Evolutionary conservation across 2,888 invertebrate species (phyloP), one percentile per base, ranked within the genome.

Genomic region (Thymelicus acteon): DNA sequence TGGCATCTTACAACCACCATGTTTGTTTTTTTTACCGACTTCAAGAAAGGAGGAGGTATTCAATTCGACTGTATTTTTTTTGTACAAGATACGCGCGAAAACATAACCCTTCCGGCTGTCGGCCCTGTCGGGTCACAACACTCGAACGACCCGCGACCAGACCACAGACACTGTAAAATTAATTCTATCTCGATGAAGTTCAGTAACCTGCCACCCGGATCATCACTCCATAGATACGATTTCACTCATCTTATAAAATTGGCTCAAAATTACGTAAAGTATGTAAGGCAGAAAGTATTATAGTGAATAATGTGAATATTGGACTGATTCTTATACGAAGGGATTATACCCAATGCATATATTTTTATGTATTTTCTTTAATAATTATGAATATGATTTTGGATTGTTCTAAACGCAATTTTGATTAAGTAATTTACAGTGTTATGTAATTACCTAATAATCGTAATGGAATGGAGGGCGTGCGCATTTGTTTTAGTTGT

Each of bases 281-380:
- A 54, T 40, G 13, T 66, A 69, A 31, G 60, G 8, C n/a, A 37
- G 40, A 60, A 48, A 72, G 61, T 67, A 71, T 66, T 71, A 66
- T 71, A 48, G 61, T 24, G 60, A 64, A 65, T 52, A 60, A 60
- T 64, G 61, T 24, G 60, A 64, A 65, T 52, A 60, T 64, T 64
- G 57, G 57, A 69, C 68, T 69, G 68, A 69, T 63, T 8, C 47
- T 52, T 48, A 44, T 48, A 63, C 54, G 47, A 57, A 19, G 62
- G 24, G 24, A 24, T 44, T 44, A 12, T 44, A 44, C 24, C 10
- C 54, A 57, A 40, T 60, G 49, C 44, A 62, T 68, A 62, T 62
- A 61, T 47, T 39, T 62, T 47, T 54, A 52, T 40, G 13, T 54
- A 44, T 68, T 68, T 54, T 52, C 19, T 49, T 19, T n/a, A 31